A percentile compares a stretch with the other conserved stretches of the same genome.
Evolutionary conservation across 1,140 invertebrate genomes (phyloP).

Genomic region (Papilio dardanus): DNA sequence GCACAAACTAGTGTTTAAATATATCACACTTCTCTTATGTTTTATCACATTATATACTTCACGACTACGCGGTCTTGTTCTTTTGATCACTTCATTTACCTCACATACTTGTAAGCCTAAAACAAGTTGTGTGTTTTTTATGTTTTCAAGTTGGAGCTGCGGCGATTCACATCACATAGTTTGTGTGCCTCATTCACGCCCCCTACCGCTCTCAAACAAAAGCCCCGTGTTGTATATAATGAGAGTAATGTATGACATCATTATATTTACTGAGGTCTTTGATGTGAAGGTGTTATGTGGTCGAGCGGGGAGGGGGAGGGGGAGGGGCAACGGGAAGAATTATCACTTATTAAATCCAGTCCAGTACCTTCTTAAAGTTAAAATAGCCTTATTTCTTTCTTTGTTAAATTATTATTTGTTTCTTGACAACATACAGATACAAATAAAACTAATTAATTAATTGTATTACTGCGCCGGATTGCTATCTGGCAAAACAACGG

Average conservation of each 20-base stretch:
- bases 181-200: neutral
- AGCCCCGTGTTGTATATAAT: conserved; percentile 2
- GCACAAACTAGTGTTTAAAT: neutral
- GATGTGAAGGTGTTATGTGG: conserved; percentile 3
- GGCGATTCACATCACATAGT: neutral
- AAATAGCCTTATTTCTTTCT: no score
- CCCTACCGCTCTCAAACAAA: neutral
- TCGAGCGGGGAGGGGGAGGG: neutral
- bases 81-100: neutral
- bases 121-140: neutral
- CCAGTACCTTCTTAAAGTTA: no score
- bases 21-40: neutral
- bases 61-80: neutral
- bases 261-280: neutral
- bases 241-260: neutral
- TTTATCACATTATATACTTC: neutral
- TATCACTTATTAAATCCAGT: no score
- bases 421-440: no score
- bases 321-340: neutral
- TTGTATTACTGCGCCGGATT: neutral
- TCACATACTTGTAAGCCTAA: neutral
- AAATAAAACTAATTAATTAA: neutral
- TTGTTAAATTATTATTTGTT: no score
- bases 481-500: neutral
- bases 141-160: neutral